Percentiles rank a stretch among this genome's conserved stretches.
phyloP scores from a whole-genome alignment of 2,888 invertebrate species.

The Hirtodrosophila cameraria region DNA sequence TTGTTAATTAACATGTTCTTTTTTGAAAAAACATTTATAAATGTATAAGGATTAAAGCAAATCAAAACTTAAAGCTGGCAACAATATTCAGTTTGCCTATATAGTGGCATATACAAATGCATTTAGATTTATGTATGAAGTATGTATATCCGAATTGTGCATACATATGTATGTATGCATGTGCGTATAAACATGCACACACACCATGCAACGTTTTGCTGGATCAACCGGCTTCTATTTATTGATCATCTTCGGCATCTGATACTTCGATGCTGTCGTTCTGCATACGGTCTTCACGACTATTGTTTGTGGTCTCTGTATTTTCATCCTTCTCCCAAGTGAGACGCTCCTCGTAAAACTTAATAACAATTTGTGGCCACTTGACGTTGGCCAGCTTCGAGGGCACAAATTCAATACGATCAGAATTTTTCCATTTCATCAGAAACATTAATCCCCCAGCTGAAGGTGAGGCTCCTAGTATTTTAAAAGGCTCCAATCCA shows the following conservation, averaged over 20 bases:
- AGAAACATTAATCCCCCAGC: conserved; percentile 96
- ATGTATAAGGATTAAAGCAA: too few relatives aligned
- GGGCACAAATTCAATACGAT: conserved; percentile 94
- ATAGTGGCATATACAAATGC: too few relatives aligned
- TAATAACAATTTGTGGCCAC: conserved; percentile 95
- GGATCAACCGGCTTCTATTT: background rate
- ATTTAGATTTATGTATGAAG: too few relatives aligned
- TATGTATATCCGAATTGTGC: too few relatives aligned
- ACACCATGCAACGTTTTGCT: conserved; percentile 12
- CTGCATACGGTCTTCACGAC: background rate
- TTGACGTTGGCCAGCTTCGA: conserved; percentile 92
- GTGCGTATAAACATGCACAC: background rate
- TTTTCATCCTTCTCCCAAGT: conserved; percentile 90
- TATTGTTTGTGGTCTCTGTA: background rate
- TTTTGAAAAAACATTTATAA: too few relatives aligned
- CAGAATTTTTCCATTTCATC: conserved; percentile 96
- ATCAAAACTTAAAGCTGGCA: too few relatives aligned
- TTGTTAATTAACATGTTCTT: too few relatives aligned
- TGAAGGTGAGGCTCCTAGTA: conserved; percentile 94
- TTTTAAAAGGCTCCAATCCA: conserved; percentile 92
- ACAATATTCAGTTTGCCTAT: too few relatives aligned
- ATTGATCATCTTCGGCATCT: too few relatives aligned
- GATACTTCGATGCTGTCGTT: background rate
- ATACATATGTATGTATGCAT: background rate
- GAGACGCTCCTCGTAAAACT: conserved; percentile 95